Base-by-base conservation (phyloP, 2,113 vertebrate genomes). In the Perccottus glenii region DNA sequence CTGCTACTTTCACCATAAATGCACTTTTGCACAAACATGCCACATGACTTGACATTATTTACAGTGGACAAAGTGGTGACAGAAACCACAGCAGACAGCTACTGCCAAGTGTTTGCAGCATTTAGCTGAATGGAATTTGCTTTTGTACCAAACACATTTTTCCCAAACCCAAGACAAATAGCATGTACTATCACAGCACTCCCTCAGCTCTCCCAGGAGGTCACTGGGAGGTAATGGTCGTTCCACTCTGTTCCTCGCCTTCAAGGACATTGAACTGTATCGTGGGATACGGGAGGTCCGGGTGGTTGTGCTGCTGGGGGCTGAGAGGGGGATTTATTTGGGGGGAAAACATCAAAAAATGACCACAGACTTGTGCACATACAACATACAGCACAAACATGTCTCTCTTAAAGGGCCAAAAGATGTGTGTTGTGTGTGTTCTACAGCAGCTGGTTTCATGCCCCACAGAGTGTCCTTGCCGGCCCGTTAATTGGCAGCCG, bases 401-500 rank as follows among this genome's bases (percentile, higher is more conserved):
- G 35, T 67, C 48, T 64, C 59, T 60, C 62, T 44, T 61, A 51
- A 46, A 16, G 53, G 61, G 51, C 57, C 67, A 74, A 88, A 82
- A 76, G 33, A 47, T 59, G 48, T 51, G n/a, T 65, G 61, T 63
- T 43, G 51, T 78, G 84, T 81, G 70, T 75, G 85, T 74, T 72
- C 70, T 80, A 58, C 81, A 83, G 84, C 82, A 85, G 88, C 87
- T 86, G 88, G 75, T 90, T 87, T 91, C 87, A 89, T 85, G 84
- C 85, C 86, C 88, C 87, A 85, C 81, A 87, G 85, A 84, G 84
- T 86, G 85, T 91, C 87, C 87, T 88, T 89, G 85, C 86, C 76
- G 78, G 87, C 86, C 83, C 33, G 89, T 91, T 92, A 92, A 93
- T 86, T 91, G 86, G 86, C 82, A 87, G 83, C 84, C 86, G 89